These are phyloP conservation scores for Neoseiulus cucumeris DNA, from an alignment of 1,140 invertebrate genomes.

Conservation along the genomic window DNA sequence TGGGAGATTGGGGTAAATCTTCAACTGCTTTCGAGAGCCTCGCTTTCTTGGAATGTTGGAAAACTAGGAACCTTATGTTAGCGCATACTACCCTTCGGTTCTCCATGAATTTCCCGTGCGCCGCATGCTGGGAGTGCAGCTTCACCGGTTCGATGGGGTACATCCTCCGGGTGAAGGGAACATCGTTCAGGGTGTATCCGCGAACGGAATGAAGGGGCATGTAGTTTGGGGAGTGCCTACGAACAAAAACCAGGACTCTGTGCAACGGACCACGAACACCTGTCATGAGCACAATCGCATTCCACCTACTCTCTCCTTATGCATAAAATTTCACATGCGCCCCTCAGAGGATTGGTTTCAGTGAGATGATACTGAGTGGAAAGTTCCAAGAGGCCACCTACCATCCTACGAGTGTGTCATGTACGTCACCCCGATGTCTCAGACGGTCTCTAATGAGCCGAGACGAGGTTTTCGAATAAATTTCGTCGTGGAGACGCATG, in stretches of 20 bases:
- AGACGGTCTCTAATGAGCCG: background rate
- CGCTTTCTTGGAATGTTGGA: too few species aligned
- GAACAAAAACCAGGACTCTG: too few species aligned
- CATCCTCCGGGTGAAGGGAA: conserved; percentile 1
- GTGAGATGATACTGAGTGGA: too few species aligned
- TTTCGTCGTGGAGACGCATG: background rate
- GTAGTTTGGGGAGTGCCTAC: background rate
- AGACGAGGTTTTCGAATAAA: background rate
- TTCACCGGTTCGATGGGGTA: background rate
- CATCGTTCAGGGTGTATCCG: background rate
- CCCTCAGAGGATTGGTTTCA: too few species aligned
- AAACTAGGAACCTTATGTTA: background rate
- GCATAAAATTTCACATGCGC: too few species aligned
- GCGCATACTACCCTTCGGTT: background rate
- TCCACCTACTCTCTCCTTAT: too few species aligned
- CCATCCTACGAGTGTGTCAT: background rate
- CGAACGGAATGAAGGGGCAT: conserved; percentile 5
- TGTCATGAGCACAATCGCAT: too few species aligned
- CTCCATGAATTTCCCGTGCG: conserved; percentile 7
- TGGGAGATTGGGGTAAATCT: too few species aligned
- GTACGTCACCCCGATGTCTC: background rate
- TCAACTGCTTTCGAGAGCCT: too few species aligned
- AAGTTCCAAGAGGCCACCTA: background rate
- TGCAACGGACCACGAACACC: too few species aligned
- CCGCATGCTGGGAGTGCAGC: conserved; percentile 9